Percentiles rank a stretch among this genome's conserved stretches.
Conservation (phyloP, 2,113 vertebrate genomes). For the Ariopsis seemanni region DNA sequence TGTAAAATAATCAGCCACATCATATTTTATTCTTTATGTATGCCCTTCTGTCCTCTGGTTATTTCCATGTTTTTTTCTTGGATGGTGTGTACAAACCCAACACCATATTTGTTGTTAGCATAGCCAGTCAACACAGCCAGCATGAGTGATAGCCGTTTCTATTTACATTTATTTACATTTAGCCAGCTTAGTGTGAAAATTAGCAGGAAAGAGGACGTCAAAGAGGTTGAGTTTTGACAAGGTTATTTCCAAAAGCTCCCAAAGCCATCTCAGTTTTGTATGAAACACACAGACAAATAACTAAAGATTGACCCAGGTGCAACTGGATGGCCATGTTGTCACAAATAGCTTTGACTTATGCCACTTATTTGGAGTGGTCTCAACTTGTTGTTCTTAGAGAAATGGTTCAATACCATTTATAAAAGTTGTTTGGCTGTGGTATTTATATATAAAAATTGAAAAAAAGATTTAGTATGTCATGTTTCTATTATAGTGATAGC, state of each 20-base stretch:
- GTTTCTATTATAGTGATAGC: not conserved
- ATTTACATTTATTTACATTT: constrained; percentile 31
- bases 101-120: constrained; percentile 2
- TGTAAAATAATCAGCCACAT: not conserved
- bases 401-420: not conserved
- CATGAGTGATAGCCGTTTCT: constrained; percentile 16
- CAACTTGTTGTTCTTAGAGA: not conserved
- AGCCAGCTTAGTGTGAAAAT: constrained; percentile 28
- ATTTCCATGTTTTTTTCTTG: not conserved
- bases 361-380: not conserved
- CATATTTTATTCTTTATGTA: not conserved
- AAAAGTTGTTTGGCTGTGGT: not conserved
- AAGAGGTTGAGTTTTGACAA: constrained; percentile 5
- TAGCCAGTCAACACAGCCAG: not conserved
- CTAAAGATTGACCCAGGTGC: not conserved
- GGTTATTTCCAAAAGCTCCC: constrained; percentile 3
- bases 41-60: not conserved
- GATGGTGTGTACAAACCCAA: not conserved
- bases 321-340: not conserved
- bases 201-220: constrained; percentile 1
- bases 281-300: not conserved
- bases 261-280: not conserved
- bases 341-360: not conserved
- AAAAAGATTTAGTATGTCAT: not conserved
- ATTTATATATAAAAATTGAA: not conserved